Conservation (phyloP, 2,113 vertebrate species). For the Psammodynastes pulverulentus region DNA sequence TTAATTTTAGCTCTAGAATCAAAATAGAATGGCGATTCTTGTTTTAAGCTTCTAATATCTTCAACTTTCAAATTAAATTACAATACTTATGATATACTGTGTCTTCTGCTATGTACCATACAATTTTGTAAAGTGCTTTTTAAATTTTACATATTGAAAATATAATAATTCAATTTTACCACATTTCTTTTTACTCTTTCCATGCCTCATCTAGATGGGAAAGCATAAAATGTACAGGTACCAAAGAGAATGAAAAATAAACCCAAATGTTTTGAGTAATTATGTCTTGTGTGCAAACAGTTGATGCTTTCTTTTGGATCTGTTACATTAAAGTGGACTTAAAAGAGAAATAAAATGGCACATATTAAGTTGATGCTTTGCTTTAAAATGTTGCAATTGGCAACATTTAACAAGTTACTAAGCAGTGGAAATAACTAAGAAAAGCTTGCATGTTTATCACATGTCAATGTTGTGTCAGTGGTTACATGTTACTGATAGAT, state of each 20-base stretch:
- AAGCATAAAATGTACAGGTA: constrained; percentile 45
- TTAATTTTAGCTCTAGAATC: not conserved
- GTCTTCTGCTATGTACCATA: not conserved
- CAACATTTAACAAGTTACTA: not conserved
- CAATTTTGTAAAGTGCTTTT: constrained; percentile 53
- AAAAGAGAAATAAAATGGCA: constrained; percentile 33
- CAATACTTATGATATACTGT: not conserved
- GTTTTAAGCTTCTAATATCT: not conserved
- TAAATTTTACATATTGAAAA: constrained; percentile 44
- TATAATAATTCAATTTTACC: constrained; percentile 52
- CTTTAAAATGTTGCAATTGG: constrained; percentile 42
- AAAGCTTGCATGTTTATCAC: constrained; percentile 33
- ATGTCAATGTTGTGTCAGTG: constrained; percentile 24
- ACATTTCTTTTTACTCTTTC: constrained; percentile 54
- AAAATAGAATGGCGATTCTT: not conserved
- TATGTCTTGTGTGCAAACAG: not conserved
- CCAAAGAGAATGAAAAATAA: constrained; percentile 41
- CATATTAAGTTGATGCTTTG: constrained; percentile 35
- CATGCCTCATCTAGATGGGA: constrained; percentile 49
- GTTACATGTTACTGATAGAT: not conserved
- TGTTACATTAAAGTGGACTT: constrained; percentile 19
- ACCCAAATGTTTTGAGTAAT: constrained; percentile 26
- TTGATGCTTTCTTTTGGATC: constrained; percentile 1
- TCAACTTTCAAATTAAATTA: not conserved
- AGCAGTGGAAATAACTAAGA: constrained; percentile 22